Evolutionary conservation across 2,113 vertebrate genomes (phyloP), one percentile per base, ranked within the genome.

Genomic region (Tenebrosternarchus preto): DNA sequence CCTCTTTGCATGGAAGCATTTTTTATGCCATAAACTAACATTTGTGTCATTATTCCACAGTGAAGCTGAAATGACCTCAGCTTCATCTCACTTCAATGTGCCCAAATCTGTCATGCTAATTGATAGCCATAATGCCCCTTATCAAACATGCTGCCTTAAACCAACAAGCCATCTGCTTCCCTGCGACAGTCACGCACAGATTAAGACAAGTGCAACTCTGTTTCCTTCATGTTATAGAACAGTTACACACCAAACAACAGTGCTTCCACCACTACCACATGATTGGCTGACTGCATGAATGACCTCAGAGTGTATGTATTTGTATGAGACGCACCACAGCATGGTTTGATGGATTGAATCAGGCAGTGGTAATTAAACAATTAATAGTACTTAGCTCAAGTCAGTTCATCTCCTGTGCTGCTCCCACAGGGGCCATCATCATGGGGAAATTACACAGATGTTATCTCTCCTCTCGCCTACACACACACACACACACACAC

Each of bases 381-480:
- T 85, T 85, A 82, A 82, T 82, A 82, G 77, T 76, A 80, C 77
- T 85, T 82, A 85, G 83, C 83, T 85, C 80, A 85, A 85, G 80
- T 82, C 73, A 82, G 80, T 80, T 82, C 76, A 76, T 85, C 80
- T 85, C 80, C 78, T 77, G 36, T 70, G 33, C 73, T 83, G 78
- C 78, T 83, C 81, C 82, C 82, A 63, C 43, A 69, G 83, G 74
- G 74, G 77, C 78, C 81, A 70, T 84, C 83, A 85, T 85, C 83
- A 85, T 80, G 59, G 74, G 63, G 67, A 85, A 85, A 82, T 82
- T 82, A 82, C 76, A 82, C 80, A 82, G 80, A 82, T 79, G 80
- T 85, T 85, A 80, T 80, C 80, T 64, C 72, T 63, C 60, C n/a
- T 71, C 36, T 82, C 6, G 66, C 66, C 83, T 82, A 64, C 61